A percentile compares a stretch with the other conserved stretches of the same genome.
phyloP scores from a whole-genome alignment of 2,888 invertebrate species.

The Lithophane ornitopus region DNA sequence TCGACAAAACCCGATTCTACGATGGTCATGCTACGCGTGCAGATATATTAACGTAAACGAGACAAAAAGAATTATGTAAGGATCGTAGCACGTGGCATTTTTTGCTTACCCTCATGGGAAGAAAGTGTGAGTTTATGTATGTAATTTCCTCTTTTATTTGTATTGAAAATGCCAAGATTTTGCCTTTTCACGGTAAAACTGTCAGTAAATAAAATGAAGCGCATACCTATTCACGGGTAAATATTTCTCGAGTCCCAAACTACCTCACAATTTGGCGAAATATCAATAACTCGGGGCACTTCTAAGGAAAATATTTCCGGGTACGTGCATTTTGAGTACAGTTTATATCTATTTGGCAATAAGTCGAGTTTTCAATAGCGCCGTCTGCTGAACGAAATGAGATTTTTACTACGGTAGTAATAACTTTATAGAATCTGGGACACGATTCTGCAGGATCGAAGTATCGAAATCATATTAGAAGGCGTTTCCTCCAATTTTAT shows the following conservation, averaged over 20 bases:
- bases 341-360: conserved; percentile 78
- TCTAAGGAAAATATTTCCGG: conserved; percentile 68
- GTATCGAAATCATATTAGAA: conserved; percentile 70
- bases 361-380: conserved; percentile 77
- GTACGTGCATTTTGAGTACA: conserved; percentile 71
- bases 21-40: too few species aligned
- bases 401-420: conserved; percentile 79
- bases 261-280: conserved; percentile 66
- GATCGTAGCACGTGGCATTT: too few species aligned
- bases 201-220: conserved; percentile 36
- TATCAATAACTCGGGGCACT: conserved; percentile 68
- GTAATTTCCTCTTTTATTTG: conserved; percentile 4
- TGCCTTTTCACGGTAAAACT: conserved; percentile 34
- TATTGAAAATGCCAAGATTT: conserved; percentile 22
- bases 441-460: conserved; percentile 62
- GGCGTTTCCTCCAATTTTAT: conserved; percentile 68
- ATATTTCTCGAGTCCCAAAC: conserved; percentile 51
- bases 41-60: too few species aligned
- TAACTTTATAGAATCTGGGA: conserved; percentile 75
- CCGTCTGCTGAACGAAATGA: conserved; percentile 74
- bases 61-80: too few species aligned
- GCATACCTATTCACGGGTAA: conserved; percentile 33
- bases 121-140: too few species aligned
- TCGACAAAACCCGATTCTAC: too few species aligned
- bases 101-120: too few species aligned